Conservation (phyloP, 2,888 invertebrate species). For the Agonopterix arenella region DNA sequence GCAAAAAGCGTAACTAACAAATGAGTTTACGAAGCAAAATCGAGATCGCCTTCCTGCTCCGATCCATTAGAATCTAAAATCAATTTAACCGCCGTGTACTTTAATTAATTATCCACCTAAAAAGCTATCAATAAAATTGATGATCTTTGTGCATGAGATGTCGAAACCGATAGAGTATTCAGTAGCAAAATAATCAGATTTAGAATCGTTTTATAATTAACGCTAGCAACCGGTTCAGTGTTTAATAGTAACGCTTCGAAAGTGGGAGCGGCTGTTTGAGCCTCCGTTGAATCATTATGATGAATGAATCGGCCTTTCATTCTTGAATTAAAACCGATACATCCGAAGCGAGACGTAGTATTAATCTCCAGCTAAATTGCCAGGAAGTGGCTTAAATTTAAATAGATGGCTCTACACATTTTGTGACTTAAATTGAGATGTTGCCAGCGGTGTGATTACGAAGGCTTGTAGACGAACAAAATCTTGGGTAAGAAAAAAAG, state of each 20-base stretch:
- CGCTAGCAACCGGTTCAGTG: conserved; percentile 53
- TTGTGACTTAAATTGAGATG: conserved; percentile 1
- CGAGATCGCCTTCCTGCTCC: conserved; percentile 13
- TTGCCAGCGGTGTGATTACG: not conserved
- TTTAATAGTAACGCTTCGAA: conserved; percentile 48
- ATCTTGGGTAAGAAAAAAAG: not conserved
- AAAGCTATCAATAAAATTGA: conserved; percentile 58
- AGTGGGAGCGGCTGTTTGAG: conserved; percentile 45
- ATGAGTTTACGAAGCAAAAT: not conserved
- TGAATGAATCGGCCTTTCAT: conserved; percentile 70
- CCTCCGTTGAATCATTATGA: conserved; percentile 60
- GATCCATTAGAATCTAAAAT: conserved; percentile 29
- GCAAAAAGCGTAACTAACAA: not conserved
- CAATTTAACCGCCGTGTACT: conserved; percentile 33
- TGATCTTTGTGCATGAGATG: conserved; percentile 44
- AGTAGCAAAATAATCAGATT: conserved; percentile 67
- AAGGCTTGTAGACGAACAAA: not conserved
- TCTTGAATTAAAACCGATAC: conserved; percentile 38
- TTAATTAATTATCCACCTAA: conserved; percentile 51
- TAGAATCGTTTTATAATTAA: conserved; percentile 67
- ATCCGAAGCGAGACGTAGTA: conserved; percentile 45
- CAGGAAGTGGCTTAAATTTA: conserved; percentile 37
- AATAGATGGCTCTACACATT: conserved; percentile 33
- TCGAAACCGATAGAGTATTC: conserved; percentile 54
- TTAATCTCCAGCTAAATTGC: conserved; percentile 48